A percentile compares a stretch with the other conserved stretches of the same genome.
These are phyloP conservation scores for Stigmatopora nigra DNA, from an alignment of 2,113 vertebrate genomes.

Conservation along the genomic window DNA sequence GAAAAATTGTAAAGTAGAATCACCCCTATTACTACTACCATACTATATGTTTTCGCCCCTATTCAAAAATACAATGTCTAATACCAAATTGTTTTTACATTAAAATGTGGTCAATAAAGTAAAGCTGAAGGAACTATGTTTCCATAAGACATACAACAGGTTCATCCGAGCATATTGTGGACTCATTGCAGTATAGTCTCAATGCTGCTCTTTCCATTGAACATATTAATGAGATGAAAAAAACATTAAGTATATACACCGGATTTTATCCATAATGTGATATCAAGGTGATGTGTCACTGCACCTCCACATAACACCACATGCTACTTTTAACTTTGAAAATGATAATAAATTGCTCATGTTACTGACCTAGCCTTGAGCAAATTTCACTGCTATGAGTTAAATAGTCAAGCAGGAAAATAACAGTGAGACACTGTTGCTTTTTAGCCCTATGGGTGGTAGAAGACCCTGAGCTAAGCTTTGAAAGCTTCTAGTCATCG, in stretches of 20 bases:
- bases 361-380: constrained; percentile 16
- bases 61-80: too few species aligned
- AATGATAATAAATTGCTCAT: constrained; percentile 1
- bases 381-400: constrained; percentile 7
- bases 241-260: neutral
- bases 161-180: constrained; percentile 33
- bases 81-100: too few species aligned
- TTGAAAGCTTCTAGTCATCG: constrained; percentile 54
- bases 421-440: constrained; percentile 1
- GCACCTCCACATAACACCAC: neutral
- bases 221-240: constrained; percentile 9
- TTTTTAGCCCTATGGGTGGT: constrained; percentile 22
- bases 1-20: too few species aligned
- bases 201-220: constrained; percentile 25
- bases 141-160: constrained; percentile 39
- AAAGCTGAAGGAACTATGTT: constrained; percentile 37
- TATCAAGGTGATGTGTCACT: neutral
- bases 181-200: constrained; percentile 27
- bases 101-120: constrained; percentile 17
- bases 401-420: constrained; percentile 9
- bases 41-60: too few species aligned
- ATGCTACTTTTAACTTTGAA: neutral
- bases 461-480: constrained; percentile 47
- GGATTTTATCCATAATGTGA: neutral
- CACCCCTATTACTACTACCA: too few species aligned